Base-by-base conservation (phyloP, 1,140 invertebrate species). In the Asobara japonica region DNA sequence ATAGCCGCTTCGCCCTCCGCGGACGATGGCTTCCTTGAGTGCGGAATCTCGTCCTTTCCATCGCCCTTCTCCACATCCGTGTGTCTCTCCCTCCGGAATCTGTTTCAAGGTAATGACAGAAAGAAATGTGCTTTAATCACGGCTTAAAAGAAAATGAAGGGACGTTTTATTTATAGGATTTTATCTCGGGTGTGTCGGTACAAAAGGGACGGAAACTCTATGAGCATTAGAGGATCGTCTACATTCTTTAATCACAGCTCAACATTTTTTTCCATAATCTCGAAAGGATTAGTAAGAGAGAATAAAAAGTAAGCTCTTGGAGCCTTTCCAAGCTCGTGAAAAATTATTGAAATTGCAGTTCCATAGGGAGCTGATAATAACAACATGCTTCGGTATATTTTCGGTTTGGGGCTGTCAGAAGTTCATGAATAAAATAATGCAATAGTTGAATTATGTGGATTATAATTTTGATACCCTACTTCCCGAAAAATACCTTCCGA, bases 41-140 rank as follows among this genome's bases (percentile, higher is more conserved):
- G 87, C 30, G 81, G 82, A 22, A 77, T 82, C 61, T 84, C 82
- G 76, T 87, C 81, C 82, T 86, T 87, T 80, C 82, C 75, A 61
- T 90, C 90, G 0, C 90, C 91, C 71, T 91, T 92, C 80, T 92
- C 92, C 0, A 92, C 88, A 82, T 92, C 92, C 29, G 89, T 87
- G 33, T 88, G 87, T 71, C 79, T 80, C 69, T 86, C 85, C 62
- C 85, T 78, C 60, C 86, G 83, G 78, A 88, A 88, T 74, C 86
- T 88, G 77, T 67, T 77, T 78, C 74, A 61, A 66, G 65, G 27
- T 16, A 76, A 72, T 71, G 16, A 66, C 65, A 79, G 56, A 74
- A 71, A 72, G 71, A 72, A 16, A 1, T 3, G 7, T 16, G 41
- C n/a, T 45, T 45, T 45, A 45, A 45, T 45, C 41, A 45, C 41